These are phyloP conservation scores for Alviniconcha marisindica DNA, from an alignment of 1,140 invertebrate species.

Conservation along the genomic window DNA sequence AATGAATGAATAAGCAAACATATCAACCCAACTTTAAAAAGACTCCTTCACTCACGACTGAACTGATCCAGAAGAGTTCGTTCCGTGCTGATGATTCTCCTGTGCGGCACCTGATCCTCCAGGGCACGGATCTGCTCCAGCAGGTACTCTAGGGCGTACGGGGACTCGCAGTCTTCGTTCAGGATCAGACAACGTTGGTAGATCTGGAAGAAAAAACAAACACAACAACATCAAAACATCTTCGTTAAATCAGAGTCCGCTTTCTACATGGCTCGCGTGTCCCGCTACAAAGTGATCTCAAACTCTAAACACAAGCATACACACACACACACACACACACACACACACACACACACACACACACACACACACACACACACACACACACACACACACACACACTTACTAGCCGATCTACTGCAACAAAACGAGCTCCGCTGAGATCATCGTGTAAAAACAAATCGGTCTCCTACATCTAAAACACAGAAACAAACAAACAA, in stretches of 20 bases:
- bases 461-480: neutral
- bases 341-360: neutral
- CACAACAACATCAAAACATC: neutral
- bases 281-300: neutral
- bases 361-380: neutral
- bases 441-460: neutral
- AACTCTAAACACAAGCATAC: neutral
- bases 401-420: neutral
- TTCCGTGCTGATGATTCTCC: neutral
- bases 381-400: neutral
- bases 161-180: neutral
- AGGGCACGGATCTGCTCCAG: neutral
- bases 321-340: neutral
- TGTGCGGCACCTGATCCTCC: slow-evolving; percentile 19
- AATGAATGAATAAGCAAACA: no score
- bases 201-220: neutral
- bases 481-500: neutral
- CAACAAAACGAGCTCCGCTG: neutral
- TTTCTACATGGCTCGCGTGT: neutral
- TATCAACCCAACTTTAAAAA: no score
- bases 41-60: neutral
- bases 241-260: neutral
- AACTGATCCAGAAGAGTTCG: neutral
- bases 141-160: neutral
- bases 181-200: neutral